Evolutionary conservation across 2,888 invertebrate species (phyloP).

Genomic region (Agrotis puta): DNA sequence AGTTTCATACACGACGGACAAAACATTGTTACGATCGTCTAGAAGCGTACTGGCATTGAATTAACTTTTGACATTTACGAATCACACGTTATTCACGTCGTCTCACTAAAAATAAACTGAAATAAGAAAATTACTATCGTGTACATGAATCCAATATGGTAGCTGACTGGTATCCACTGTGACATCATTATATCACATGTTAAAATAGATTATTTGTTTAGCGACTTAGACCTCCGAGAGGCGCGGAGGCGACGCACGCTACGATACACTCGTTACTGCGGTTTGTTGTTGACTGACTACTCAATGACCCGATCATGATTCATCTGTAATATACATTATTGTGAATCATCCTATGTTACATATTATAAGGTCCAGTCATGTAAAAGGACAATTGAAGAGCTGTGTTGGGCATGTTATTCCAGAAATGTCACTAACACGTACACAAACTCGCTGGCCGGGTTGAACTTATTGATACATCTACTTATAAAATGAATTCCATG

Average conservation of each 20-base stretch:
- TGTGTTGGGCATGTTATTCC: conserved; percentile 46
- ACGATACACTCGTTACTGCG: conserved; percentile 82
- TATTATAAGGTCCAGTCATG: conserved; percentile 67
- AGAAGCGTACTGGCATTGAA: conserved; percentile 73
- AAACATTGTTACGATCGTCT: conserved; percentile 78
- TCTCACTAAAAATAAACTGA: conserved; percentile 88
- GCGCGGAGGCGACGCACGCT: conserved; percentile 75
- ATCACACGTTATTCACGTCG: conserved; percentile 87
- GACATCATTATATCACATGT: conserved; percentile 90
- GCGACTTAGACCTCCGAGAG: conserved; percentile 77
- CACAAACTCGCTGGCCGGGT: conserved; percentile 29
- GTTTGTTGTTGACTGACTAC: conserved; percentile 84
- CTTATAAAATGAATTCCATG: conserved; percentile 56
- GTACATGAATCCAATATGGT: conserved; percentile 86
- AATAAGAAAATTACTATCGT: conserved; percentile 88
- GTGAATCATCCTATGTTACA: conserved; percentile 82
- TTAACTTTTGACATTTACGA: conserved; percentile 89
- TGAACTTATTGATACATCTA: conserved; percentile 43
- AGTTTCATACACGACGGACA: conserved; percentile 83
- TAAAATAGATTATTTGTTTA: conserved; percentile 88
- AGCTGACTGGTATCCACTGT: conserved; percentile 85
- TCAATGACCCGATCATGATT: conserved; percentile 85
- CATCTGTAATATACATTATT: conserved; percentile 83
- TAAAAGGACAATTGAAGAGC: conserved; percentile 47
- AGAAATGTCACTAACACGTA: conserved; percentile 50